Evolutionary conservation across 2,797 vertebrate genomes (phyloP).

Genomic region (Macropodus opercularis): DNA sequence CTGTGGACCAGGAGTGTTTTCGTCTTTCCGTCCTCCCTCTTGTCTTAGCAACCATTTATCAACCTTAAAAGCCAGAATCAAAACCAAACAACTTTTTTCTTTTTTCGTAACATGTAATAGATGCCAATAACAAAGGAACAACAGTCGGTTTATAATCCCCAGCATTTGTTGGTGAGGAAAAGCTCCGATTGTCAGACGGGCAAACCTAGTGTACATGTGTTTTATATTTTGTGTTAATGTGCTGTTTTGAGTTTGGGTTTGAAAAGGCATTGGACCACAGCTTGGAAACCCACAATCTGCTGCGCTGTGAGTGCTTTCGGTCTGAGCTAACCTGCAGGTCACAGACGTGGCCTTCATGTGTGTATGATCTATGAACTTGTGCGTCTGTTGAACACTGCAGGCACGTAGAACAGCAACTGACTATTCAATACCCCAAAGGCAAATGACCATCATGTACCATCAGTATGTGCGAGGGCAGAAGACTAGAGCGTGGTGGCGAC

Average conservation of each 20-base stretch:
- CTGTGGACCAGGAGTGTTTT: constrained; percentile 51
- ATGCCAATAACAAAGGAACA: constrained; percentile 4
- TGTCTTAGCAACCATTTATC: constrained; percentile 69
- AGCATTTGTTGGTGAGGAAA: constrained; percentile 18
- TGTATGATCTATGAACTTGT: constrained; percentile 19
- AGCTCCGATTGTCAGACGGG: constrained; percentile 21
- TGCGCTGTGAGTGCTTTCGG: constrained; percentile 21
- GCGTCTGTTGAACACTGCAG: constrained; percentile 9
- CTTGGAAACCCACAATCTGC: constrained; percentile 47
- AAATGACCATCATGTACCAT: too few species aligned
- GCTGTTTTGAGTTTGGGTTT: constrained; percentile 38
- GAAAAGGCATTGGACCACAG: constrained; percentile 50
- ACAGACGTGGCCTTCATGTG: constrained; percentile 27
- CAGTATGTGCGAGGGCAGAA: too few species aligned
- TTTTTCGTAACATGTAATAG: not conserved
- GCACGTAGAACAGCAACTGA: too few species aligned
- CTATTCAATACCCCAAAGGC: too few species aligned
- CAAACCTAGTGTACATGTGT: constrained; percentile 62
- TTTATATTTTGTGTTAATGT: constrained; percentile 43
- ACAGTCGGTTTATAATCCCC: constrained; percentile 9
- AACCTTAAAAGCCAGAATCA: constrained; percentile 34
- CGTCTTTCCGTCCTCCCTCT: constrained; percentile 22
- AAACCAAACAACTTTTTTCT: constrained; percentile 17
- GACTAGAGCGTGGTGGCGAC: too few species aligned
- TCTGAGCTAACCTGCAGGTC: constrained; percentile 54